phyloP scores from a whole-genome alignment of 2,888 invertebrate genomes.

The Neria commutata region DNA sequence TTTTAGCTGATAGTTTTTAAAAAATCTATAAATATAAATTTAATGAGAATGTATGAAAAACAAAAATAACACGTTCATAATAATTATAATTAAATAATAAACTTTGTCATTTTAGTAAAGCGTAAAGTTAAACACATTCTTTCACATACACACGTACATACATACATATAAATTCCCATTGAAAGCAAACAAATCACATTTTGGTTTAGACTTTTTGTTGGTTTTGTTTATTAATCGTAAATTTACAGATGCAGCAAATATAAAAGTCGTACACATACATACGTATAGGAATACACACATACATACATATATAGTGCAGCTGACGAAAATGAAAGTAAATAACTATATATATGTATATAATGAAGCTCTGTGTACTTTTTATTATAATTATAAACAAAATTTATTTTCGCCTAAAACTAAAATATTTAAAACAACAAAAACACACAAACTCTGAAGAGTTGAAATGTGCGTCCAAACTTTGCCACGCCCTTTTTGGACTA shows the following conservation, averaged over 20 bases:
- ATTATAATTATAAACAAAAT: constrained; percentile 12
- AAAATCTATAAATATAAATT: constrained; percentile 28
- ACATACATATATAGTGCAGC: constrained; percentile 14
- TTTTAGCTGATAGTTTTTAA: constrained; percentile 43
- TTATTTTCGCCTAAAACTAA: too few species aligned
- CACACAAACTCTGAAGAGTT: too few species aligned
- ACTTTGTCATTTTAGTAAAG: neutral
- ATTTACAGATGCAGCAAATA: neutral
- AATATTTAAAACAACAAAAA: too few species aligned
- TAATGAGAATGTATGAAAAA: constrained; percentile 14
- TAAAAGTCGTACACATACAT: too few species aligned
- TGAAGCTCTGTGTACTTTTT: constrained; percentile 20
- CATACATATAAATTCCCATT: neutral
- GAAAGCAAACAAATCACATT: neutral
- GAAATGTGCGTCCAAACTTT: too few species aligned
- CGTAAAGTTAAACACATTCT: neutral
- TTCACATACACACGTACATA: neutral
- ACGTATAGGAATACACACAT: too few species aligned
- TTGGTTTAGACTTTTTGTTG: neutral
- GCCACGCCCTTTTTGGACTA: too few species aligned
- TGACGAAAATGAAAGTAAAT: constrained; percentile 18
- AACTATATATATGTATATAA: constrained; percentile 7
- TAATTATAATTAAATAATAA: neutral
- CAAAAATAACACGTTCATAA: neutral
- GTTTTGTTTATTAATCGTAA: neutral